Percentiles rank a stretch among this genome's conserved stretches.
Conservation (phyloP, 1,140 invertebrate genomes). For the Zaprionus ghesquierei region DNA sequence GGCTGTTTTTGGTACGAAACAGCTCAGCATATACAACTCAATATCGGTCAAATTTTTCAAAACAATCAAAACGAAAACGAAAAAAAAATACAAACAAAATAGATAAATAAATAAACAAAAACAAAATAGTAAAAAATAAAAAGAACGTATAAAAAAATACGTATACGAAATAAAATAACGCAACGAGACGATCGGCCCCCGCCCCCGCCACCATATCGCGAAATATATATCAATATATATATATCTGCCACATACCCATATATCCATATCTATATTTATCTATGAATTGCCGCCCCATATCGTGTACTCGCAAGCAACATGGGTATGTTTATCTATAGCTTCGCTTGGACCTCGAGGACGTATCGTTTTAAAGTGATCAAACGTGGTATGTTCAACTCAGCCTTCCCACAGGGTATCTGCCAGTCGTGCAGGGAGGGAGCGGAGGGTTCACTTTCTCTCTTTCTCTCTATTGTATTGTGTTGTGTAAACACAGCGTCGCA, state of each 20-base stretch:
- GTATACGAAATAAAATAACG: background rate
- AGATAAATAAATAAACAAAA: slow-evolving; percentile 2
- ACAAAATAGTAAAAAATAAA: background rate
- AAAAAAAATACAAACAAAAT: slow-evolving; percentile 1
- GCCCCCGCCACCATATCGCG: too few relatives aligned
- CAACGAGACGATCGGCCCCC: too few relatives aligned
- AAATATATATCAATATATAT: background rate
- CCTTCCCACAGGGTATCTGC: background rate
- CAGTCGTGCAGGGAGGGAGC: background rate
- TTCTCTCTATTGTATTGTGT: background rate
- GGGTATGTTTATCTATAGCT: background rate
- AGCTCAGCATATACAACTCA: slow-evolving; percentile 11
- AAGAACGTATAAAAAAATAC: slow-evolving; percentile 4
- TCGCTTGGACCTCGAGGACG: background rate
- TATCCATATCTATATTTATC: background rate
- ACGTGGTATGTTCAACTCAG: background rate
- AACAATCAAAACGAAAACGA: slow-evolving; percentile 3
- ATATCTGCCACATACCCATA: background rate
- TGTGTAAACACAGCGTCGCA: slow-evolving; percentile 65
- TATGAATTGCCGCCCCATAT: background rate
- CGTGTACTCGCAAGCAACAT: background rate
- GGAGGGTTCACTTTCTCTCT: background rate
- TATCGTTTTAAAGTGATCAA: background rate
- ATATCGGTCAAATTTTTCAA: background rate
- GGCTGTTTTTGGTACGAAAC: background rate